These are phyloP conservation scores for Deroptyus accipitrinus DNA, from an alignment of 2,113 vertebrate species.

Conservation along the genomic window DNA sequence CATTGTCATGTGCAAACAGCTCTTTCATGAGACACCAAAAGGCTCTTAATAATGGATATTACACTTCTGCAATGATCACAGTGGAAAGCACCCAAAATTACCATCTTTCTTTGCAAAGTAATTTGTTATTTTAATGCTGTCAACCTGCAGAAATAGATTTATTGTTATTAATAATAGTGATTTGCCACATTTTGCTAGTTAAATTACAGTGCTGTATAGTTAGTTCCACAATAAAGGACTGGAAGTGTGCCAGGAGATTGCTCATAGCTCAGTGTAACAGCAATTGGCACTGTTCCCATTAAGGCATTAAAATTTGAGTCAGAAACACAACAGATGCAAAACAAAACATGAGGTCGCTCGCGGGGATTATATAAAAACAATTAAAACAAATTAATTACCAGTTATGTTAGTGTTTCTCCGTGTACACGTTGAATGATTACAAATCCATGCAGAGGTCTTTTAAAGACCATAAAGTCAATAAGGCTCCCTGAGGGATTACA, in stretches of 20 bases:
- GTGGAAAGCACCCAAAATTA: conserved; percentile 61
- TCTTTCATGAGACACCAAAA: conserved; percentile 60
- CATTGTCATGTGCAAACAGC: conserved; percentile 56
- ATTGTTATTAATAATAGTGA: conserved; percentile 74
- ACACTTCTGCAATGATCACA: conserved; percentile 60
- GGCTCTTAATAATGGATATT: conserved; percentile 73
- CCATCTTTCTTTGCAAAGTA: conserved; percentile 66
- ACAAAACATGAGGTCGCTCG: conserved; percentile 72
- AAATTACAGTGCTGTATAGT: conserved; percentile 73
- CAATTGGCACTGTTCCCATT: conserved; percentile 72
- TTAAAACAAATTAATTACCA: conserved; percentile 76
- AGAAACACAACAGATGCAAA: conserved; percentile 75
- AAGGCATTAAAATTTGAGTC: conserved; percentile 74
- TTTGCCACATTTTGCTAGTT: conserved; percentile 74
- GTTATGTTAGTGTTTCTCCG: conserved; percentile 57
- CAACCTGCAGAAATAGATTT: conserved; percentile 73
- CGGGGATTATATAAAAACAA: conserved; percentile 73
- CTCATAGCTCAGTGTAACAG: conserved; percentile 65
- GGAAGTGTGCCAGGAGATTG: conserved; percentile 68
- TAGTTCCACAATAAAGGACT: conserved; percentile 70
- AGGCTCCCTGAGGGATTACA: background rate
- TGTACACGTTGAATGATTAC: conserved; percentile 43
- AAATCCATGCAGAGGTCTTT: conserved; percentile 43
- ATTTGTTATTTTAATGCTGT: conserved; percentile 73
- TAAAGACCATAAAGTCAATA: conserved; percentile 42